Base-by-base conservation (phyloP, 2,797 vertebrate genomes). In the Darevskia mixta region DNA sequence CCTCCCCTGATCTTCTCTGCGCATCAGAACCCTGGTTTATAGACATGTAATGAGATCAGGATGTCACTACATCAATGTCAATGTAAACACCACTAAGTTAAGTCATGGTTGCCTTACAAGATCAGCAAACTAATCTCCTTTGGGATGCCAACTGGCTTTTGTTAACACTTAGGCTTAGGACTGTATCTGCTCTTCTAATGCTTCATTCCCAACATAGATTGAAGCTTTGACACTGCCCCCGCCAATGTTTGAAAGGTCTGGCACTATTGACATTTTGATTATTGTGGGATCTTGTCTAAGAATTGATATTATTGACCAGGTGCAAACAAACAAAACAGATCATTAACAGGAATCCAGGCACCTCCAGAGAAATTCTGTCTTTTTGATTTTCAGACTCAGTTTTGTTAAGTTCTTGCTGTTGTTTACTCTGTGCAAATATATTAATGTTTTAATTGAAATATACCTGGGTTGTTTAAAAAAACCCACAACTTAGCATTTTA, bases 41-140 rank as follows among this genome's bases (percentile, higher is more conserved):
- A 98, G 98, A 97, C 97, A 94, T 98, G 97, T 98, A 98, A 98
- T 98, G 97, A 98, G 98, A 98, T 98, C 97, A 97, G 96, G 93
- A 96, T 97, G 97, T 98, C 96, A 97, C 97, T 95, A 95, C 94
- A 93, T 97, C 97, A 96, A 96, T 97, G 97, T 98, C 96, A 96
- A 95, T 96, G 96, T 97, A 97, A 97, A 97, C 97, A 97, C 96
- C 95, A 83, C 88, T 58, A 94, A 95, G 95, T 94, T 88, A 96
- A 96, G 95, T 95, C 92, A 93, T 95, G 97, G 97, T 97, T 97
- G 71, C 97, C 97, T 95, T 96, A 94, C 94, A 96, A 97, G 96
- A 98, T 98, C 97, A 97, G 96, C 96, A 93, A 95, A 96, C 96
- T 98, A 98, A 98, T 98, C 98, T 98, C 95, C 88, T 90, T 89